phyloP scores from a whole-genome alignment of 2,888 invertebrate genomes.

The Cactoblastis cactorum region DNA sequence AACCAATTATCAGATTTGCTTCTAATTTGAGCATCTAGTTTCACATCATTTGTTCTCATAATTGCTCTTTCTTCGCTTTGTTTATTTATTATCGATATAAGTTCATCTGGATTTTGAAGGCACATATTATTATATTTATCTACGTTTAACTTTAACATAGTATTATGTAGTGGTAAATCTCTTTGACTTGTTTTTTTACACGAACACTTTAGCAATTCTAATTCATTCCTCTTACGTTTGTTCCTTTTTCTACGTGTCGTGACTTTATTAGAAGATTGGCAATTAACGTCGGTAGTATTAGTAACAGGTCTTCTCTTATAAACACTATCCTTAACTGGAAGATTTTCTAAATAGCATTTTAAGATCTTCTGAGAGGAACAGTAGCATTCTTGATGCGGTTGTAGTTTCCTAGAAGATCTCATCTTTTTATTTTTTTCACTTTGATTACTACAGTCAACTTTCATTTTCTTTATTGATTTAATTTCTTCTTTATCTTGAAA shows the following conservation, averaged over 20 bases:
- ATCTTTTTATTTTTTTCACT: conserved; percentile 33
- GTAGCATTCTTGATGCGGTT: conserved; percentile 23
- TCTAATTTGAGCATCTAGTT: conserved; percentile 5
- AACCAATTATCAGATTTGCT: conserved; percentile 16
- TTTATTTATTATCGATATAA: neutral
- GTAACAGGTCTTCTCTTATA: neutral
- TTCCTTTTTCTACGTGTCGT: neutral
- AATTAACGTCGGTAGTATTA: neutral
- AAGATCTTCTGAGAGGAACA: conserved; percentile 27
- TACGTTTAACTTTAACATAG: neutral
- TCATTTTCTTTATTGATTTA: conserved; percentile 35
- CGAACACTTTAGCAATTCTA: neutral
- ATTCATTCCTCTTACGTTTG: neutral
- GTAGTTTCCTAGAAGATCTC: conserved; percentile 21
- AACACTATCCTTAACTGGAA: neutral
- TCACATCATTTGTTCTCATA: neutral
- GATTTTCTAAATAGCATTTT: neutral
- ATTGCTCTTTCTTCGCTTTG: neutral
- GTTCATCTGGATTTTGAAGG: neutral
- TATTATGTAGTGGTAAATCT: neutral
- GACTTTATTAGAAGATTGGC: neutral
- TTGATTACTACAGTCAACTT: conserved; percentile 31
- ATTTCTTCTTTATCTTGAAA: conserved; percentile 22
- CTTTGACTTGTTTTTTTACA: neutral
- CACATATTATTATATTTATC: conserved; percentile 1